Evolutionary conservation across 2,797 vertebrate species (phyloP).

Genomic region (Ptychobarbus kaznakovi): DNA sequence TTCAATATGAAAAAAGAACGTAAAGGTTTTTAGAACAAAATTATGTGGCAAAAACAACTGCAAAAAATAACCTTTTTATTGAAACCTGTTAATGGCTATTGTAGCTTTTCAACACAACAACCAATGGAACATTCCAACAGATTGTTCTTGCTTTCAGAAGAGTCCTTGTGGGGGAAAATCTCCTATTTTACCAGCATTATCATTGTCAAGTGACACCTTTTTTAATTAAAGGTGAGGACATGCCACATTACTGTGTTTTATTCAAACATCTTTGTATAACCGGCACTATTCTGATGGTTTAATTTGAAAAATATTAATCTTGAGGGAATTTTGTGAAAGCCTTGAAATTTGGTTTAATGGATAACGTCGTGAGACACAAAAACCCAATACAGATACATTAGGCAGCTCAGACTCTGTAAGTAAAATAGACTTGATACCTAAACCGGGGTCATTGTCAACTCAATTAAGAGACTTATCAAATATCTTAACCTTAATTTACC

Average conservation of each 20-base stretch:
- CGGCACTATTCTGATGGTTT: constrained; percentile 24
- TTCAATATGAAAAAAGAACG: background rate
- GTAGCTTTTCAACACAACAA: background rate
- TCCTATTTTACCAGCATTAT: background rate
- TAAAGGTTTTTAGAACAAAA: background rate
- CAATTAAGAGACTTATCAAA: constrained; percentile 7
- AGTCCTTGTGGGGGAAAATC: background rate
- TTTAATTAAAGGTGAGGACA: constrained; percentile 12
- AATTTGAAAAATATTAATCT: constrained; percentile 3
- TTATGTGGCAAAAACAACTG: background rate
- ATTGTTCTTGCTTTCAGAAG: background rate
- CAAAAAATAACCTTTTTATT: background rate
- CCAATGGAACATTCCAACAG: background rate
- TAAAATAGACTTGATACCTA: constrained; percentile 6
- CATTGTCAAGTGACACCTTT: background rate
- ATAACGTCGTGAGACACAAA: constrained; percentile 19
- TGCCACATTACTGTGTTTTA: background rate
- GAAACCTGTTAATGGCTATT: background rate
- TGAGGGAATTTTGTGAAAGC: background rate
- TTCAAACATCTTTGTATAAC: background rate
- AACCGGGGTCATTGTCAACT: background rate
- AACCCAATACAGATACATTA: constrained; percentile 25
- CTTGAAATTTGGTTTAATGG: constrained; percentile 29
- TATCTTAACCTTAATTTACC: background rate
- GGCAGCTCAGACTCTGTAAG: background rate